Evolutionary conservation across 2,113 vertebrate species (phyloP).

Genomic region (Sterrhoptilus dennistouni): DNA sequence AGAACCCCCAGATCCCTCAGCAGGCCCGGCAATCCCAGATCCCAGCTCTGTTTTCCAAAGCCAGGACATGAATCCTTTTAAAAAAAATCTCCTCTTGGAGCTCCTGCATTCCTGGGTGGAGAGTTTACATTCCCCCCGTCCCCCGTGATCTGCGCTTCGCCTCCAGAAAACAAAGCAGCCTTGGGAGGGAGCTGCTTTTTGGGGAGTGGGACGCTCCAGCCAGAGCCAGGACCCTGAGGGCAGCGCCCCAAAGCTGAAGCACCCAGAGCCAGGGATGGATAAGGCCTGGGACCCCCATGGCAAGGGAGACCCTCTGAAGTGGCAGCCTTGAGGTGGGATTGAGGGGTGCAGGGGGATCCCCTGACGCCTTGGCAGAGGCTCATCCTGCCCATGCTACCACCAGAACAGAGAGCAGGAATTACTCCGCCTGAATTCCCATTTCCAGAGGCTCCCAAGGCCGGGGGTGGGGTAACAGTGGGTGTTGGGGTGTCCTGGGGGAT

Average conservation of each 20-base stretch:
- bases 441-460: neutral
- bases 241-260: neutral
- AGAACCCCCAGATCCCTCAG: neutral
- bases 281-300: rapidly evolving
- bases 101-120: slow-evolving; percentile 58
- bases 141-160: neutral
- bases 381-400: neutral
- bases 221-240: rapidly evolving
- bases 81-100: neutral
- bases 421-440: neutral
- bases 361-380: rapidly evolving
- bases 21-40: neutral
- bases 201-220: neutral
- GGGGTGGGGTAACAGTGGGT: neutral
- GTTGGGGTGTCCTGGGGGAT: neutral
- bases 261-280: neutral
- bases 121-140: slow-evolving; percentile 34
- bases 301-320: neutral
- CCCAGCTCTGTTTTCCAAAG: neutral
- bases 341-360: neutral
- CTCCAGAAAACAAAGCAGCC: neutral
- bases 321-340: rapidly evolving
- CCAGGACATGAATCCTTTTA: neutral
- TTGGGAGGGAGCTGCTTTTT: neutral
- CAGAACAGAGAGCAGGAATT: neutral